Percentiles rank a stretch among this genome's conserved stretches.
Conservation (phyloP, 2,113 vertebrate species). For the Xenopus borealis region DNA sequence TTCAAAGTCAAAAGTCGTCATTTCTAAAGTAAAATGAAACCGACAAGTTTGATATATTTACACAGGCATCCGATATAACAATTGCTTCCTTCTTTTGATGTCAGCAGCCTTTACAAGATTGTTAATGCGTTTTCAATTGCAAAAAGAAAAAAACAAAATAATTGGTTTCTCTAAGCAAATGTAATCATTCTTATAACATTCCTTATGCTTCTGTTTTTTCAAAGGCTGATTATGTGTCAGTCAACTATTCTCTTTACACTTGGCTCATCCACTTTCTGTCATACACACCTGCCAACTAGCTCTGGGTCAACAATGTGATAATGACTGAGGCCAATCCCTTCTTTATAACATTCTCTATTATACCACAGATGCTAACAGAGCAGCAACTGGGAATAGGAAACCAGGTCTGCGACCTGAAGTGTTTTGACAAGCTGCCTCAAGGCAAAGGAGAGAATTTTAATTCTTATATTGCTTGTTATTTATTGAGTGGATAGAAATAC, state of each 20-base stretch:
- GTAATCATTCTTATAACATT: slow-evolving; percentile 31
- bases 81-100: not conserved
- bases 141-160: slow-evolving; percentile 15
- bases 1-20: too few relatives aligned
- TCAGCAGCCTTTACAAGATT: not conserved
- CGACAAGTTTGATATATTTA: too few relatives aligned
- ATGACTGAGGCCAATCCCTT: slow-evolving; percentile 9
- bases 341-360: not conserved
- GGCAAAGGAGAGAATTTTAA: too few relatives aligned
- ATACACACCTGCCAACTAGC: slow-evolving; percentile 21
- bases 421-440: too few relatives aligned
- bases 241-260: slow-evolving; percentile 19
- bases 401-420: not conserved
- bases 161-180: slow-evolving; percentile 39
- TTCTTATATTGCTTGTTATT: too few relatives aligned
- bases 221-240: slow-evolving; percentile 30
- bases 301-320: slow-evolving; percentile 31
- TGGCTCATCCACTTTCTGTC: slow-evolving; percentile 27
- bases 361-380: not conserved
- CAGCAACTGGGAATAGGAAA: not conserved
- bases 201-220: slow-evolving; percentile 16
- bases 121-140: slow-evolving; percentile 12
- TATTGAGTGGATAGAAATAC: too few relatives aligned
- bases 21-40: too few relatives aligned
- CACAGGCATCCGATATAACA: not conserved